These are phyloP conservation scores for Ceratina australensis DNA, from an alignment of 1,140 invertebrate genomes.

Conservation along the genomic window DNA sequence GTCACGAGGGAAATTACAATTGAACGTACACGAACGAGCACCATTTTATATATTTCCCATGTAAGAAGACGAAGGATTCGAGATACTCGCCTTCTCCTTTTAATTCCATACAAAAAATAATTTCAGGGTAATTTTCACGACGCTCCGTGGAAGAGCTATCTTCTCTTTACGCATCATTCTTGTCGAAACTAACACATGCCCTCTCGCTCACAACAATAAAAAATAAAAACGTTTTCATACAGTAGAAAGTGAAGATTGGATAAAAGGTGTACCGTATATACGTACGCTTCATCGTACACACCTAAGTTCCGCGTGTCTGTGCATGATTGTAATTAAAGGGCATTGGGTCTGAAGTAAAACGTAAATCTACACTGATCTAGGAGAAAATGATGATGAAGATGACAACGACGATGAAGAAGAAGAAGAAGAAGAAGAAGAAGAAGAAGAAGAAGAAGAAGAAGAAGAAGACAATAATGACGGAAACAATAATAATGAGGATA, in stretches of 20 bases:
- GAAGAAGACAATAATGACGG: slow-evolving; percentile 2
- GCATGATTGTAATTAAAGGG: slow-evolving; percentile 4
- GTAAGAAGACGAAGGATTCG: slow-evolving; percentile 28
- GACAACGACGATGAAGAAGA: neutral
- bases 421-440: neutral
- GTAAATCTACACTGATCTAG: slow-evolving; percentile 37
- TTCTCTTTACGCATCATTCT: slow-evolving; percentile 49
- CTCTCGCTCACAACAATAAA: slow-evolving; percentile 56
- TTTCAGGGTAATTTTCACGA: slow-evolving; percentile 57
- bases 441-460: slow-evolving; percentile 38
- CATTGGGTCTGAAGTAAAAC: slow-evolving; percentile 56
- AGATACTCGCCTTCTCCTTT: slow-evolving; percentile 40
- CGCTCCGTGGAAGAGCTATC: slow-evolving; percentile 57
- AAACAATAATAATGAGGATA: neutral
- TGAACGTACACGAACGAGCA: slow-evolving; percentile 55
- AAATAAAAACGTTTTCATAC: slow-evolving; percentile 59
- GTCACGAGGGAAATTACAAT: slow-evolving; percentile 58
- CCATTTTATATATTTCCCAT: slow-evolving; percentile 43
- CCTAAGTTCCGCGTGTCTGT: neutral
- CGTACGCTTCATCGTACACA: neutral
- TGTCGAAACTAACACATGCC: slow-evolving; percentile 59
- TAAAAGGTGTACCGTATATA: slow-evolving; percentile 1
- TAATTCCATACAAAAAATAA: slow-evolving; percentile 76
- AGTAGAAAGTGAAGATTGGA: slow-evolving; percentile 52
- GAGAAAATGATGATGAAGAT: slow-evolving; percentile 11